phyloP scores from a whole-genome alignment of 2,113 vertebrate genomes.

The Lamprologus tigripictilis region DNA sequence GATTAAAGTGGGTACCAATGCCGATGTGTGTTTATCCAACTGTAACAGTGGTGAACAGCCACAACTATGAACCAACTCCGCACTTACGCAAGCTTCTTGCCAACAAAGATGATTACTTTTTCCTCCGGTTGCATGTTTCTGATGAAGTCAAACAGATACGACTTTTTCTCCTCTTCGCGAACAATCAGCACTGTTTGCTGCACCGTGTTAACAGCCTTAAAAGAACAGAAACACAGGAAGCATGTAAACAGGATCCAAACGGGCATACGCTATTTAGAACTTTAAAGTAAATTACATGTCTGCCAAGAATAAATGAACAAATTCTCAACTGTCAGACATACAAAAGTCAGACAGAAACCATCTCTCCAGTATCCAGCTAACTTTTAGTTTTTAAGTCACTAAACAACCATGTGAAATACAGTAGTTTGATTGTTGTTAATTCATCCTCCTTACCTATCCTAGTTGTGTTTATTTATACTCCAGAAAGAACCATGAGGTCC shows the following conservation, averaged over 20 bases:
- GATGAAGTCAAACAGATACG: conserved; percentile 79
- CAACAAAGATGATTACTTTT: conserved; percentile 92
- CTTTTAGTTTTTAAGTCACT: background rate
- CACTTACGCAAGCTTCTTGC: conserved; percentile 85
- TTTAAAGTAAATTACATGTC: background rate
- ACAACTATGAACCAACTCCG: background rate
- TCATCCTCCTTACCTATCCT: background rate
- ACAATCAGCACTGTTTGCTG: conserved; percentile 82
- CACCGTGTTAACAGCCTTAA: conserved; percentile 86
- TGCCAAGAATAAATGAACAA: background rate
- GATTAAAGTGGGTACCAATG: background rate
- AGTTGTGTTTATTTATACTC: background rate
- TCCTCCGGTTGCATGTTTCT: conserved; percentile 80
- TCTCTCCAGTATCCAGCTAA: background rate
- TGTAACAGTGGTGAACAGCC: background rate
- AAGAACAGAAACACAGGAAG: background rate
- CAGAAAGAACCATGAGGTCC: background rate
- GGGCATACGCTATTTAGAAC: accelerated
- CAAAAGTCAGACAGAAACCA: background rate
- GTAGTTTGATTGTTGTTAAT: background rate
- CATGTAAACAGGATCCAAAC: background rate
- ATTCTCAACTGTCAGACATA: background rate
- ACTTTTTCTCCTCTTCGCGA: conserved; percentile 84
- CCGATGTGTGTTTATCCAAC: background rate
- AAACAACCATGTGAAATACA: background rate